Percentiles rank a stretch among this genome's conserved stretches.
Evolutionary conservation across 2,797 vertebrate species (phyloP).

Genomic region (Enteromius fasciolatus): DNA sequence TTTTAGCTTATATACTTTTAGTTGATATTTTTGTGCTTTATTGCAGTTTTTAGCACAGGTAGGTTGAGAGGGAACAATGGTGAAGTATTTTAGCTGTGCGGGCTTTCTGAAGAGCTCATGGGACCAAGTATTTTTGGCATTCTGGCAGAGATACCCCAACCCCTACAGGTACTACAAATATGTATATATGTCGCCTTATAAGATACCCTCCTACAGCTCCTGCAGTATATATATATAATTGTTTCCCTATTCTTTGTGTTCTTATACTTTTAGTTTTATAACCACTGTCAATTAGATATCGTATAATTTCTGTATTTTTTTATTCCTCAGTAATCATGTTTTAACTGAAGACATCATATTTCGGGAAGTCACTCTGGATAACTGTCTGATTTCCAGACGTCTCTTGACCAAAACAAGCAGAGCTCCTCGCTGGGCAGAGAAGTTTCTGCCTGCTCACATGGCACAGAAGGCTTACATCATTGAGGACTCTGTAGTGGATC

Average conservation of each 20-base stretch:
- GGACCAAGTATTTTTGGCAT: conserved; percentile 96
- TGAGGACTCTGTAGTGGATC: conserved; percentile 96
- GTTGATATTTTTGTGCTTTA: not conserved
- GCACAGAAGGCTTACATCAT: conserved; percentile 93
- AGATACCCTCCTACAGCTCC: not conserved
- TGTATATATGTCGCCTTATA: not conserved
- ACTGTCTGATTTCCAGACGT: conserved; percentile 92
- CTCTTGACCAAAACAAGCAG: conserved; percentile 97
- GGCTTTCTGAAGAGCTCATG: conserved; percentile 90
- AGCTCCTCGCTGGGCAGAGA: conserved; percentile 92
- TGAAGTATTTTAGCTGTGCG: conserved; percentile 89
- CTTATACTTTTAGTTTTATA: not conserved
- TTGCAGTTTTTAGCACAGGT: not conserved
- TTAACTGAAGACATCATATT: conserved; percentile 95
- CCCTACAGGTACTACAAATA: conserved; percentile 85
- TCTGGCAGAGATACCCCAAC: conserved; percentile 96
- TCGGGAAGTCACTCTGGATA: conserved; percentile 91
- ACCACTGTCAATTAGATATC: not conserved
- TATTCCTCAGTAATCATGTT: conserved; percentile 88
- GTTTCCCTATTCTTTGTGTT: not conserved
- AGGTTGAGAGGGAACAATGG: conserved; percentile 81
- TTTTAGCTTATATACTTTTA: not conserved
- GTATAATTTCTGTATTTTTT: not conserved
- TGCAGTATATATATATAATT: too few species aligned
- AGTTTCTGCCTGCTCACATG: conserved; percentile 90